Conservation (phyloP, 92 coral and sea anemone species). For the Actinostola sp. region DNA sequence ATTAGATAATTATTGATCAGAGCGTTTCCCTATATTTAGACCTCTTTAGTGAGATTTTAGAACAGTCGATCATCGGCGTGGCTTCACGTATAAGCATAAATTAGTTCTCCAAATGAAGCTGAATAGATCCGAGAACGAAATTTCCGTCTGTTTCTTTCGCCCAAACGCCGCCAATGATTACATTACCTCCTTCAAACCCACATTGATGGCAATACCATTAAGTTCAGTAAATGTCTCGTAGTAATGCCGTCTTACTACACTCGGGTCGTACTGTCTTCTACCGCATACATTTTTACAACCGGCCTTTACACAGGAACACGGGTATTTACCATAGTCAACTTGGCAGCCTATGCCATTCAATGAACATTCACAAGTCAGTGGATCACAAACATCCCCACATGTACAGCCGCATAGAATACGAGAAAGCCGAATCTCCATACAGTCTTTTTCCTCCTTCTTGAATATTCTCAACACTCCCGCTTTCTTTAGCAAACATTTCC, state of each 20-base stretch:
- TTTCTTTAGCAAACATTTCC: constrained; percentile 72
- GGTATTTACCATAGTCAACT: constrained; percentile 95
- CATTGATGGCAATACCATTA: constrained; percentile 60
- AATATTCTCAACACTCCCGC: constrained; percentile 86
- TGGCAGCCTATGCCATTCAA: constrained; percentile 95
- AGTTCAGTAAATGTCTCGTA: constrained; percentile 81
- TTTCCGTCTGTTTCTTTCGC: too few relatives aligned
- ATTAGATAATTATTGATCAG: not conserved
- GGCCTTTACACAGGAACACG: constrained; percentile 88
- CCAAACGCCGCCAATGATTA: too few relatives aligned
- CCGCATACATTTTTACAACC: constrained; percentile 87
- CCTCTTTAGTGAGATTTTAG: too few relatives aligned
- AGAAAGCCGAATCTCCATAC: constrained; percentile 83
- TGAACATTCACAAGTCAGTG: constrained; percentile 90
- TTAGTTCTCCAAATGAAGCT: too few relatives aligned
- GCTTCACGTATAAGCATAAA: too few relatives aligned
- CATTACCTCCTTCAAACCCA: constrained; percentile 19
- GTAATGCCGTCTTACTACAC: constrained; percentile 74
- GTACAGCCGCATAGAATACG: constrained; percentile 93
- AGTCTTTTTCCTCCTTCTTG: constrained; percentile 80
- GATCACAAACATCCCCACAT: constrained; percentile 90
- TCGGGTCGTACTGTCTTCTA: constrained; percentile 85
- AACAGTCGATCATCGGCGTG: too few relatives aligned
- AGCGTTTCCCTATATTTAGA: too few relatives aligned
- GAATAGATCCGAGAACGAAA: too few relatives aligned